phyloP scores from a whole-genome alignment of 2,888 invertebrate species.

The Hymenopus coronatus region DNA sequence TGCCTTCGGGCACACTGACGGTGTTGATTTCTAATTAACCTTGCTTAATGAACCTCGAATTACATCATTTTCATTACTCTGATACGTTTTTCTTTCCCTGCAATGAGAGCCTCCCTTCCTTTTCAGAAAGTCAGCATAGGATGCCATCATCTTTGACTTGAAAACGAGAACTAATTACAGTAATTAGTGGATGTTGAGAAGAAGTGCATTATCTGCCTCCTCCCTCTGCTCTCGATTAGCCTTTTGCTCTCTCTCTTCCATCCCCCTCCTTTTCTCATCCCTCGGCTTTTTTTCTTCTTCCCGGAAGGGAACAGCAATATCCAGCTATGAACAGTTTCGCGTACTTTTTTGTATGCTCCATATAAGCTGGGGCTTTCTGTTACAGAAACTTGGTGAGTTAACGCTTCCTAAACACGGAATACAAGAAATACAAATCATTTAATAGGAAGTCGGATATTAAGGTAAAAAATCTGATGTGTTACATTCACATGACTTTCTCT shows the following conservation, averaged over 20 bases:
- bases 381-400: no score
- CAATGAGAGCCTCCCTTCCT: neutral
- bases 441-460: no score
- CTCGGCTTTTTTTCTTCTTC: neutral
- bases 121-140: neutral
- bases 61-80: conserved; percentile 36
- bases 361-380: no score
- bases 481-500: no score
- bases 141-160: conserved; percentile 28
- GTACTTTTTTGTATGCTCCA: neutral
- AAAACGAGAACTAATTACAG: conserved; percentile 31
- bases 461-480: no score
- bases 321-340: neutral
- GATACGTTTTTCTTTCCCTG: neutral
- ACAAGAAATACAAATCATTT: no score
- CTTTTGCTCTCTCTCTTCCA: conserved; percentile 7
- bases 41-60: conserved; percentile 42
- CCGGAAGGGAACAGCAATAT: neutral
- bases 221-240: conserved; percentile 16
- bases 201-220: conserved; percentile 27
- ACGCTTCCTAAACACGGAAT: no score
- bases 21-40: conserved; percentile 47
- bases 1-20: conserved; percentile 34
- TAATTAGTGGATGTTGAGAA: conserved; percentile 28
- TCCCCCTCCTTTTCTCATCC: neutral